Evolutionary conservation across 2,797 vertebrate species (phyloP), one percentile per base, ranked within the genome.

Genomic region (Muraenolepis orangiensis): DNA sequence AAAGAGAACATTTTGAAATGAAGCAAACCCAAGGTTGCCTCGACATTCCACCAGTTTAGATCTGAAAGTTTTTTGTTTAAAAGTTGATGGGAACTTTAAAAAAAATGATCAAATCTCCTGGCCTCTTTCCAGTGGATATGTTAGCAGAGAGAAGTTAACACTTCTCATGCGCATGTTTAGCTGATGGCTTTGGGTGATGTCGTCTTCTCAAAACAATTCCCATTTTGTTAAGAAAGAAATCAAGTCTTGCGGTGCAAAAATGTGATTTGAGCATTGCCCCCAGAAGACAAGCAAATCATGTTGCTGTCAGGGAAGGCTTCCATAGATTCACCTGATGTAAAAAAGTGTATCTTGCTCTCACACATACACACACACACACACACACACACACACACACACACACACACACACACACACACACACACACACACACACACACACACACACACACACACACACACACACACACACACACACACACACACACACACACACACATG

Each of bases 211-310:
- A 82, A 73, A 82, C 84, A 87, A 89, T 90, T 91, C 87, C 76
- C 76, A 84, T 78, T 83, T 74, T 87, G 86, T 66, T 78, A 73
- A 78, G 78, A 74, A 76, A 87, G 82, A 80, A 70, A 70, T 23
- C 4, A 73, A 71, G 83, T 85, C 81, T 78, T 84, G 79, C 81
- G 82, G 84, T 88, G 87, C 83, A 84, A 86, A 88, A 91, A 89
- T 86, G 85, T 87, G 86, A 91, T 90, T 90, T 88, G 76, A 81
- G 87, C 85, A 89, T 91, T 89, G 88, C 88, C 82, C 81, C 84
- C 81, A 81, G 72, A 75, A 87, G 89, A 91, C 89, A 90, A 91
- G 89, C 78, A 90, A 90, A 87, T 87, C 42, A 66, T 80, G 82
- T 89, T 84, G 80, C 87, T 88, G 71, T 75, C 81, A 85, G 84